These are phyloP conservation scores for Acleris emargana DNA, from an alignment of 2,888 invertebrate species.

Conservation along the genomic window DNA sequence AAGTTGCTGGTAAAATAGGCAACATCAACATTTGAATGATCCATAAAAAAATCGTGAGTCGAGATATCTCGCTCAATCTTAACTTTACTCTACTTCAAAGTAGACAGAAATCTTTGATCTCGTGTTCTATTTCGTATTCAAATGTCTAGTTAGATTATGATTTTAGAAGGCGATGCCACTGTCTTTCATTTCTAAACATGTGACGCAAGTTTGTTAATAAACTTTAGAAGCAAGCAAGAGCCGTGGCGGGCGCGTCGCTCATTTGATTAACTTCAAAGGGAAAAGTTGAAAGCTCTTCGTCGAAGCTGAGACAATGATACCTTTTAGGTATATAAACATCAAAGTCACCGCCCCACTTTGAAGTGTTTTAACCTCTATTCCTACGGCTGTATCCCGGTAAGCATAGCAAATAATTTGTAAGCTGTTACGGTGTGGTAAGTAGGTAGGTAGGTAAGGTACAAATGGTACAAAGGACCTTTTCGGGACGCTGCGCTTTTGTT, in stretches of 20 bases:
- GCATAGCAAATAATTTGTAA: constrained; percentile 24
- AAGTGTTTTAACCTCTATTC: constrained; percentile 17
- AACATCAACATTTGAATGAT: constrained; percentile 30
- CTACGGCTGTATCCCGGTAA: constrained; percentile 3
- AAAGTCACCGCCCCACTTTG: constrained; percentile 28
- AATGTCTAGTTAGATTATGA: constrained; percentile 36
- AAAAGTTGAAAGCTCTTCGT: constrained; percentile 36
- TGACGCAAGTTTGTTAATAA: constrained; percentile 36
- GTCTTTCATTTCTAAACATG: constrained; percentile 31
- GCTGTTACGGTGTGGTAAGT: neutral
- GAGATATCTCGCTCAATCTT: constrained; percentile 29
- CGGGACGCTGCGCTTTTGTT: constrained; percentile 31
- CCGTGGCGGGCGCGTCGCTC: constrained; percentile 24
- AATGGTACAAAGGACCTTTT: constrained; percentile 23
- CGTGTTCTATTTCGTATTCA: constrained; percentile 33
- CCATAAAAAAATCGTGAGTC: constrained; percentile 25
- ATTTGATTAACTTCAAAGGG: constrained; percentile 37
- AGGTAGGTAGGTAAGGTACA: too few species aligned
- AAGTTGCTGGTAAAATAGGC: too few species aligned
- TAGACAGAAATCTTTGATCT: constrained; percentile 35
- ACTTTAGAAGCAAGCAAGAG: constrained; percentile 31
- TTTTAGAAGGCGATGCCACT: constrained; percentile 28
- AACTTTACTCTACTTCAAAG: constrained; percentile 27
- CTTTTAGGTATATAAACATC: constrained; percentile 35
- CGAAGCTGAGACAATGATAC: constrained; percentile 36